phyloP scores from a whole-genome alignment of 2,797 vertebrate species.

The Enteromius unitaeniatus region DNA sequence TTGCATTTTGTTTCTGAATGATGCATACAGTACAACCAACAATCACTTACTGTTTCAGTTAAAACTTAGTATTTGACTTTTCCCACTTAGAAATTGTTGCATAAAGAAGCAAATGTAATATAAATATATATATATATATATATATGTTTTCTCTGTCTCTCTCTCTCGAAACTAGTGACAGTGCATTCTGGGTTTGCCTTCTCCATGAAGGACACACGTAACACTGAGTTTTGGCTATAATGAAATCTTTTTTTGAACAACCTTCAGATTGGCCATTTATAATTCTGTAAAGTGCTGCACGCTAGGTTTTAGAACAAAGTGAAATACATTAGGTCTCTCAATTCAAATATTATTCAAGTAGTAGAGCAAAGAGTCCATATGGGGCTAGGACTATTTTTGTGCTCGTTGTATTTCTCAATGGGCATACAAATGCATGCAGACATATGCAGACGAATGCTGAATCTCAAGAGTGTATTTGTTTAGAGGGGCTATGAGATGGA shows the following conservation, averaged over 20 bases:
- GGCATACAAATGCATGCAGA: background rate
- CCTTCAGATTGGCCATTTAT: background rate
- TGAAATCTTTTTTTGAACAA: background rate
- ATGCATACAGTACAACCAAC: background rate
- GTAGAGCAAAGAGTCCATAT: background rate
- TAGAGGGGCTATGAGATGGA: background rate
- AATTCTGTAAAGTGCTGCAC: background rate
- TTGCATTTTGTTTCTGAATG: background rate
- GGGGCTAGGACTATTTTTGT: background rate
- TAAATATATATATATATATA: too few relatives aligned
- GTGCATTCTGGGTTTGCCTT: background rate
- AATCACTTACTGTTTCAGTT: background rate
- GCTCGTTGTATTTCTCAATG: background rate
- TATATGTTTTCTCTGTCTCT: background rate
- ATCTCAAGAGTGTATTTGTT: background rate
- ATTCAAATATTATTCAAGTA: background rate
- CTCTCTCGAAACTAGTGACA: background rate
- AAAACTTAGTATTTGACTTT: background rate
- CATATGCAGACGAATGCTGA: background rate
- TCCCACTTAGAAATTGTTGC: background rate
- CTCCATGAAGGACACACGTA: background rate
- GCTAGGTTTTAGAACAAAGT: background rate
- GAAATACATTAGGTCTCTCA: background rate
- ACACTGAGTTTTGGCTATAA: background rate
- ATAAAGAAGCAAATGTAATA: background rate